These are phyloP conservation scores for Epistrophe eligans DNA, from an alignment of 2,888 invertebrate species.

Conservation along the genomic window DNA sequence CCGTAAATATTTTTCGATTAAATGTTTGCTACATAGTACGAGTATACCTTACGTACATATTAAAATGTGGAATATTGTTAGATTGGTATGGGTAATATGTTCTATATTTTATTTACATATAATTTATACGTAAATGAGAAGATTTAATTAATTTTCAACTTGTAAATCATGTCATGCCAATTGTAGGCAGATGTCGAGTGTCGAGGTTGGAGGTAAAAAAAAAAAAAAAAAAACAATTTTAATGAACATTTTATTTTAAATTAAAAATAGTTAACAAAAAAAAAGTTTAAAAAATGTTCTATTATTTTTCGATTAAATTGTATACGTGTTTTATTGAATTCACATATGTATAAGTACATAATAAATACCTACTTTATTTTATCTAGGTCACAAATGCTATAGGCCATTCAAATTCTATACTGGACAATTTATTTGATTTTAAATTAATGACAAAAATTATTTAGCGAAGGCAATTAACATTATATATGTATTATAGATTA, in stretches of 20 bases:
- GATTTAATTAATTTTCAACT: constrained; percentile 68
- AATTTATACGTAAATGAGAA: constrained; percentile 19
- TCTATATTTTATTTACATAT: not conserved
- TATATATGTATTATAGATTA: not conserved
- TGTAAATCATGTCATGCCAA: constrained; percentile 40
- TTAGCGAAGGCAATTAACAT: constrained; percentile 7
- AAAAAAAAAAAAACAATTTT: not conserved
- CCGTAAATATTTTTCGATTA: constrained; percentile 68
- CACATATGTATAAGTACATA: not conserved
- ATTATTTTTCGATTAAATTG: constrained; percentile 25
- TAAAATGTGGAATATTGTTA: constrained; percentile 23
- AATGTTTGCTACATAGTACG: constrained; percentile 47
- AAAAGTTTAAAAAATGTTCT: not conserved
- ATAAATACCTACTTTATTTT: not conserved
- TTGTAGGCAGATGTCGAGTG: not conserved
- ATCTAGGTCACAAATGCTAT: constrained; percentile 26
- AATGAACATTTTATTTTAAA: constrained; percentile 32
- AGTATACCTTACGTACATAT: too few species aligned
- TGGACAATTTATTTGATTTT: constrained; percentile 29
- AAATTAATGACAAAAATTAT: constrained; percentile 11
- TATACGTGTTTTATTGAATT: not conserved
- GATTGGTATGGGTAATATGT: constrained; percentile 27
- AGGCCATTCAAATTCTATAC: constrained; percentile 23
- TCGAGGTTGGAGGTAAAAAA: not conserved
- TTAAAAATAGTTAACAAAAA: not conserved